Conservation (phyloP, 2,888 invertebrate genomes). For the Cylloceria caligata region DNA sequence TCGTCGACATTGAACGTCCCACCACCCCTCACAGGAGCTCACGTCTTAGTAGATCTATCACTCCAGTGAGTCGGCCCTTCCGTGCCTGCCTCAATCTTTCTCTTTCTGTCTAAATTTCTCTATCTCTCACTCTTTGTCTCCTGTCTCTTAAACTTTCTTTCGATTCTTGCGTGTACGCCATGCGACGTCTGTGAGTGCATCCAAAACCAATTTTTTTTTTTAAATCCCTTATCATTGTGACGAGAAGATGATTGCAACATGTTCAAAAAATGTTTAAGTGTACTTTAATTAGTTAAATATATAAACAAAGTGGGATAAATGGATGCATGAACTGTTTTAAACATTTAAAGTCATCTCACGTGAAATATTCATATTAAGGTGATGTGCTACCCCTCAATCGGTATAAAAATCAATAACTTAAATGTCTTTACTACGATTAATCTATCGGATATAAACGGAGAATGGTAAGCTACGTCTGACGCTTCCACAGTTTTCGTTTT, state of each 20-base stretch:
- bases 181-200: constrained; percentile 50
- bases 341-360: constrained; percentile 30
- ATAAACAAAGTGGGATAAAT: neutral
- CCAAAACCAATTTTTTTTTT: neutral
- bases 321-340: neutral
- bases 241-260: constrained; percentile 43
- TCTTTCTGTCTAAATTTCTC: constrained; percentile 24
- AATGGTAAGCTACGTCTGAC: no score
- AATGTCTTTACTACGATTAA: no score
- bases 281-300: neutral
- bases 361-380: constrained; percentile 7
- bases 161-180: constrained; percentile 40
- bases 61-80: constrained; percentile 84
- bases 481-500: no score
- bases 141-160: constrained; percentile 43
- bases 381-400: neutral
- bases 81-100: constrained; percentile 63
- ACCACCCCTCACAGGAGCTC: constrained; percentile 85
- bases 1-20: constrained; percentile 87
- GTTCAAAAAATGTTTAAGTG: neutral
- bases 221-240: constrained; percentile 2
- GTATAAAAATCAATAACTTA: no score
- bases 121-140: constrained; percentile 54
- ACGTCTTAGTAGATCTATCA: constrained; percentile 85
- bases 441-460: no score